phyloP scores from a whole-genome alignment of 2,888 invertebrate species.

The Ganaspis brasiliensis region DNA sequence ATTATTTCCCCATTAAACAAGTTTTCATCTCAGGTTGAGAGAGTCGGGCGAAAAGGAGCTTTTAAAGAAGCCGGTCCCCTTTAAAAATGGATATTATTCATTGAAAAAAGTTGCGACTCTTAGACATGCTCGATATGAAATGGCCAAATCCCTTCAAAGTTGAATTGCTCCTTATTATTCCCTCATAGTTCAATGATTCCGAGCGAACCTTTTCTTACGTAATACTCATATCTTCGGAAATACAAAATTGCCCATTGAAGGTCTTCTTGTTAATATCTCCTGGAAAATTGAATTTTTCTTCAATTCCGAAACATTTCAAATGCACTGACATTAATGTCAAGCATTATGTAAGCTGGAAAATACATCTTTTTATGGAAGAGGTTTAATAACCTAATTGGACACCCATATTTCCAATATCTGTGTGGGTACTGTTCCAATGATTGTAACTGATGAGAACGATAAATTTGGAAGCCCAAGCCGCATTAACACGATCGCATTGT shows the following conservation, averaged over 20 bases:
- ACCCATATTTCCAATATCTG: no score
- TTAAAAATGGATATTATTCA: slow-evolving; percentile 58
- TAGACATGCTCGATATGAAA: slow-evolving; percentile 47
- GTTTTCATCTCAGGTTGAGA: slow-evolving; percentile 16
- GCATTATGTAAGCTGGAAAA: no score
- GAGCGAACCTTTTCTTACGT: slow-evolving; percentile 50
- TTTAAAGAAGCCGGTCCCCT: neutral
- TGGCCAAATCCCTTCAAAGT: slow-evolving; percentile 59
- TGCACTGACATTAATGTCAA: neutral
- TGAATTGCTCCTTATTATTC: slow-evolving; percentile 56
- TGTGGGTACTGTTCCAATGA: no score
- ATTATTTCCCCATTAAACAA: slow-evolving; percentile 37
- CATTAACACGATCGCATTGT: slow-evolving; percentile 21
- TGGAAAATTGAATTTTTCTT: slow-evolving; percentile 70
- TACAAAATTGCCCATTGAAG: slow-evolving; percentile 68
- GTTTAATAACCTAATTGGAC: no score
- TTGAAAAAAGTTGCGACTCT: slow-evolving; percentile 54
- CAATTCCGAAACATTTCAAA: slow-evolving; percentile 50
- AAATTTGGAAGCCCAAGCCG: slow-evolving; percentile 16
- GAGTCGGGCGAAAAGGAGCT: slow-evolving; percentile 20
- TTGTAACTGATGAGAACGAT: slow-evolving; percentile 9
- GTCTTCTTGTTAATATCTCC: slow-evolving; percentile 73
- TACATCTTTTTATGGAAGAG: no score
- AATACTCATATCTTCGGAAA: slow-evolving; percentile 61
- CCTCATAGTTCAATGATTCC: slow-evolving; percentile 56